These are phyloP conservation scores for Galaxea fascicularis DNA, from an alignment of 92 coral and sea anemone genomes.

Conservation along the genomic window DNA sequence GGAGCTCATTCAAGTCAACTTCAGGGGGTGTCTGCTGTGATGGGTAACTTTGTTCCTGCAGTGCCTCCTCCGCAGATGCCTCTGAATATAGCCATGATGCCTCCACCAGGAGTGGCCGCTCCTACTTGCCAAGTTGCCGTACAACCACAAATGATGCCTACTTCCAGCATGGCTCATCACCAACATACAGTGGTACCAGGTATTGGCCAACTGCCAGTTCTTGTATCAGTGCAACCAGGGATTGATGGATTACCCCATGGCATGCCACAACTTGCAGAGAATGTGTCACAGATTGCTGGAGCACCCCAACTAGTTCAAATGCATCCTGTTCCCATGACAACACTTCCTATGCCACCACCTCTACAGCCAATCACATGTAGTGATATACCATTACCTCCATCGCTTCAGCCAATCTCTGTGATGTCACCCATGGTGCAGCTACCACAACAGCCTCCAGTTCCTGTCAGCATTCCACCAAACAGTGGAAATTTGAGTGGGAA, in stretches of 20 bases:
- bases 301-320: conserved; percentile 35
- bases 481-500: background rate
- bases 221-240: conserved; percentile 42
- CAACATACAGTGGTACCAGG: conserved; percentile 38
- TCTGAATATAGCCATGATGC: conserved; percentile 32
- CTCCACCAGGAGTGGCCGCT: conserved; percentile 10
- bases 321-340: conserved; percentile 55
- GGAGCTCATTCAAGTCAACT: conserved; percentile 4
- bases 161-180: conserved; percentile 27
- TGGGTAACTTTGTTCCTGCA: conserved; percentile 39
- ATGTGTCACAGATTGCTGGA: conserved; percentile 32
- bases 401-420: conserved; percentile 41
- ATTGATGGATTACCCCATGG: conserved; percentile 42
- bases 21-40: conserved; percentile 11
- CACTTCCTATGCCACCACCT: conserved; percentile 55
- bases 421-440: conserved; percentile 46
- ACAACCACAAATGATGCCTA: conserved; percentile 45
- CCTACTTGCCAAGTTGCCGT: conserved; percentile 38
- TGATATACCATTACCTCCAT: conserved; percentile 39
- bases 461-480: conserved; percentile 23
- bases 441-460: background rate
- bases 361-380: conserved; percentile 44
- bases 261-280: conserved; percentile 38
- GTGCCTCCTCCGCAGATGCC: conserved; percentile 28
- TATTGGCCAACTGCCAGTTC: conserved; percentile 39